Evolutionary conservation across 2,888 invertebrate species (phyloP).

Genomic region (Calliopum simillimum): DNA sequence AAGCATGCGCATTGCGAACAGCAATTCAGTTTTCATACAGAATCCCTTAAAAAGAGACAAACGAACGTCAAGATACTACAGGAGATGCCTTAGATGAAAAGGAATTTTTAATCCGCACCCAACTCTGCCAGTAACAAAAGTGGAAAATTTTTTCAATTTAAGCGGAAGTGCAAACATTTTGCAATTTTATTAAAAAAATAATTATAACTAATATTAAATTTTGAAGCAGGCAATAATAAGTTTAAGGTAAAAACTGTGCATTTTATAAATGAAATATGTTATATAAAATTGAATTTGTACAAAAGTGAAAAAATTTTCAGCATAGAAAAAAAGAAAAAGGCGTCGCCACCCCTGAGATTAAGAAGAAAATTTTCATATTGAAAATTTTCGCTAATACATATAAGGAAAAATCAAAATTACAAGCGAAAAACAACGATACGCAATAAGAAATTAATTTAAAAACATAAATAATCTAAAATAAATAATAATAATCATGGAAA

Average conservation of each 20-base stretch:
- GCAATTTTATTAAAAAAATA: not conserved
- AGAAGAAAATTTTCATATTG: no score
- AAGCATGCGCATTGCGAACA: no score
- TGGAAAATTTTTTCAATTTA: constrained; percentile 24
- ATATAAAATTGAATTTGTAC: not conserved
- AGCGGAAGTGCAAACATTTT: constrained; percentile 5
- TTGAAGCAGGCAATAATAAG: not conserved
- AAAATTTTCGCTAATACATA: no score
- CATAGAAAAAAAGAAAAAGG: constrained; percentile 15
- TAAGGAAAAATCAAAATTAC: no score
- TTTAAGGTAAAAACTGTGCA: no score
- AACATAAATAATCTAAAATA: not conserved
- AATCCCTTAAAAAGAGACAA: constrained; percentile 2
- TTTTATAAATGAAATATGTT: not conserved
- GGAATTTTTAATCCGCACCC: constrained; percentile 56
- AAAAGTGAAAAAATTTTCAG: constrained; percentile 1
- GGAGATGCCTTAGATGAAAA: not conserved
- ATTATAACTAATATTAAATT: not conserved
- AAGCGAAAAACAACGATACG: no score
- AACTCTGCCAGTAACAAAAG: constrained; percentile 40
- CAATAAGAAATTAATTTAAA: no score
- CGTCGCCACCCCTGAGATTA: constrained; percentile 7
- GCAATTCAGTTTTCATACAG: constrained; percentile 13
- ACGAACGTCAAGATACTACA: not conserved
- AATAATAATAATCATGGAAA: not conserved